These are phyloP conservation scores for Macrobrachium nipponense DNA, from an alignment of 1,140 invertebrate species.

Conservation along the genomic window DNA sequence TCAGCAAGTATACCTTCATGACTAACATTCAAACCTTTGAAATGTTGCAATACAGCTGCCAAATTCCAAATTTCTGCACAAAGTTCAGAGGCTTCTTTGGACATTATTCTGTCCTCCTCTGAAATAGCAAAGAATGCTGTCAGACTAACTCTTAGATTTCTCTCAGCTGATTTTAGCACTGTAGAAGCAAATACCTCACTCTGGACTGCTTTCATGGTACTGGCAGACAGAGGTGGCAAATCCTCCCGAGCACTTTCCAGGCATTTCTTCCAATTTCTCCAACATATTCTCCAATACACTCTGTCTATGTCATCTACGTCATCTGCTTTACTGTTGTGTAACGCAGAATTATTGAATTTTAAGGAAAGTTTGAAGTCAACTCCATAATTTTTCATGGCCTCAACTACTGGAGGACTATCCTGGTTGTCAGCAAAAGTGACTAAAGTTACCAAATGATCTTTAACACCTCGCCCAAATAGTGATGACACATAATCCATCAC, in stretches of 20 bases:
- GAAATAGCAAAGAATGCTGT: not conserved
- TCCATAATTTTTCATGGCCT: conserved; percentile 34
- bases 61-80: conserved; percentile 30
- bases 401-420: conserved; percentile 36
- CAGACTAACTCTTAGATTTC: conserved; percentile 6
- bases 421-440: conserved; percentile 47
- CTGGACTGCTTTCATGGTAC: conserved; percentile 17
- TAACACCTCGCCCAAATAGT: conserved; percentile 30
- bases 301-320: conserved; percentile 35
- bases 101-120: not conserved
- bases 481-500: conserved; percentile 37
- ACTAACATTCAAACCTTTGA: not conserved
- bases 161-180: conserved; percentile 18
- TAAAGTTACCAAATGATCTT: conserved; percentile 18
- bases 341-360: conserved; percentile 45
- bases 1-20: too few relatives aligned
- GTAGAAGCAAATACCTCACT: conserved; percentile 27
- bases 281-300: conserved; percentile 34
- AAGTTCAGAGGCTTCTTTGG: not conserved
- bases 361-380: conserved; percentile 1
- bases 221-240: conserved; percentile 17
- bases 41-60: not conserved
- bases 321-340: conserved; percentile 13
- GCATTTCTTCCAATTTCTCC: conserved; percentile 44
- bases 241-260: conserved; percentile 26